Evolutionary conservation across 2,888 invertebrate species (phyloP), one percentile per base, ranked within the genome.

Genomic region (Malthinus seriepunctatus): DNA sequence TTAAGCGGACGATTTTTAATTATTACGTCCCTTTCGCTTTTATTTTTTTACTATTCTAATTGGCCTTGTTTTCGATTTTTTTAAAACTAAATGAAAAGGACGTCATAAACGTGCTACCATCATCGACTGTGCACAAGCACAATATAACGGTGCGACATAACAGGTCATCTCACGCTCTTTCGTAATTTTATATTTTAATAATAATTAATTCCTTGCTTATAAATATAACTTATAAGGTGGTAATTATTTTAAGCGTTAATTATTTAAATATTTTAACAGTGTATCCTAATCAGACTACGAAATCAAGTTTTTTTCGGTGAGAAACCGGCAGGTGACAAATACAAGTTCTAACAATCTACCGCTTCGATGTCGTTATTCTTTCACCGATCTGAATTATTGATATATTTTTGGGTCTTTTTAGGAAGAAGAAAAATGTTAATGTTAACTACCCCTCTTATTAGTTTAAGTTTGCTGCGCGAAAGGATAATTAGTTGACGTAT

Each of bases 251-350:
- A 23, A 23, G 23, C 23, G 23, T 34, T 47, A 56, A 56, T 59
- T 59, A 59, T 50, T 37, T 38, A 60, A 53, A 52, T 35, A 37
- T 57, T 61, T 61, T 61, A 57, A 54, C 61, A 61, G 61, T 61
- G 61, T 61, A 61, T 33, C 23, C 56, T 50, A 57, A 61, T 61
- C 61, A 50, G 39, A 51, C 50, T 44, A 53, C 57, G 57, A 57
- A 57, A 61, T 61, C 61, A 61, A 57, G 61, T 61, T 61, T 61
- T 59, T 61, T 50, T 23, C 23, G 47, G 61, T 57, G 61, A 51
- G 61, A 61, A 61, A 61, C 53, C 61, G 57, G 61, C 61, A 61
- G 61, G 61, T 61, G 61, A 61, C 61, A 61, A 61, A 57, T 61
- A 61, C 61, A 61, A 56, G 54, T 56, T 48, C 50, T 61, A 61